Evolutionary conservation across 2,113 vertebrate genomes (phyloP).

Genomic region (Oenanthe melanoleuca): DNA sequence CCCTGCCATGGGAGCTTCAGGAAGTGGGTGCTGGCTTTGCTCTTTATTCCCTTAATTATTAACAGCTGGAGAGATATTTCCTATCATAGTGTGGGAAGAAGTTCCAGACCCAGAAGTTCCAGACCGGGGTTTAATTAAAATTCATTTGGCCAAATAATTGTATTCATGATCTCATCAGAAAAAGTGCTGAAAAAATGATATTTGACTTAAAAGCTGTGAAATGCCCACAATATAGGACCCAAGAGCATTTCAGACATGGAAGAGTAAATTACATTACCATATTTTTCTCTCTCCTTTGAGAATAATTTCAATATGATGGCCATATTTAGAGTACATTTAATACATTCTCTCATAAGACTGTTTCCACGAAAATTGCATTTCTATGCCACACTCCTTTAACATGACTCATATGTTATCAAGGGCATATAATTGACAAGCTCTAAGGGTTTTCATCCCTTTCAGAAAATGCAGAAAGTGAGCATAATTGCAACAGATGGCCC

Average conservation of each 20-base stretch:
- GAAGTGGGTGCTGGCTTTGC: slow-evolving; percentile 35
- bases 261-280: neutral
- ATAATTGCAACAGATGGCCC: neutral
- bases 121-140: slow-evolving; percentile 15
- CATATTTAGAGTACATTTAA: slow-evolving; percentile 17
- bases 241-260: neutral
- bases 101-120: slow-evolving; percentile 25
- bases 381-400: slow-evolving; percentile 24
- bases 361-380: neutral
- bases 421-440: neutral
- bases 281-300: neutral
- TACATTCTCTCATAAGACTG: neutral
- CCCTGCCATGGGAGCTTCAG: neutral
- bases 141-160: neutral
- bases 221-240: neutral
- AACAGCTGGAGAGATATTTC: slow-evolving; percentile 54
- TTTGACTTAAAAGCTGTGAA: slow-evolving; percentile 1
- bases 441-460: neutral
- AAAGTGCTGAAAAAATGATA: neutral
- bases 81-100: neutral
- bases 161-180: slow-evolving; percentile 13
- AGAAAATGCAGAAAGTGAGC: slow-evolving; percentile 17
- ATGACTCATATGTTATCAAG: slow-evolving; percentile 18
- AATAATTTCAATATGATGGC: neutral
- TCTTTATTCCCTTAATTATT: slow-evolving; percentile 58